Evolutionary conservation across 2,113 vertebrate species (phyloP), one percentile per base, ranked within the genome.

Genomic region (Perognathus longimembris): DNA sequence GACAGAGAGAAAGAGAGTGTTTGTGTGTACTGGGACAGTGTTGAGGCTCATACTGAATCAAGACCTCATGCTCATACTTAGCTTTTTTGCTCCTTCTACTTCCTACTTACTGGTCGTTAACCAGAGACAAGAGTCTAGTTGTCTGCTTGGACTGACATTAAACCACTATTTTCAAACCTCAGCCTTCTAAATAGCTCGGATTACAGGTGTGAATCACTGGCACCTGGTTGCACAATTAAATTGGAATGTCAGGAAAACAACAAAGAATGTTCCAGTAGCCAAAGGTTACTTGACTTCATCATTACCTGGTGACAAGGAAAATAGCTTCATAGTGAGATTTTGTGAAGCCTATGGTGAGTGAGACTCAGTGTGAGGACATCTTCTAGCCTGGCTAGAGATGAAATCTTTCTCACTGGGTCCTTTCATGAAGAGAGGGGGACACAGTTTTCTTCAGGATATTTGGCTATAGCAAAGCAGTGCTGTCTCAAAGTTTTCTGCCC

Each of bases 401-500:
- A 74, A 74, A 73, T 75, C 50, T 40, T 45, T 78, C 34, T 28
- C 32, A 38, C 34, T 86, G 38, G 22, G 42, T 71, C 61, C 54
- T 42, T 36, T 22, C 59, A 61, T 70, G 40, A 3, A 32, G 18
- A 28, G 3, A 10, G n/a, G 22, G 22, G 11, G 42, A 50, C 36
- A 59, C 32, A 5, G 36, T 42, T 94, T 84, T 78, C 59, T 90
- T 75, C 61, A 18, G 64, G 42, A 20, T 71, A 14, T 86, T 87
- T 17, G 14, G 85, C 84, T 83, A 30, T 34, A 80, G 28, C 34
- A 38, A 36, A 74, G 26, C 36, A 9, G 14, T 45, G 6, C 71
- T 81, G 32, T 76, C 79, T 91, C 26, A 79, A 86, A 30, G 61
- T 75, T 88, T 70, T 91, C 71, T 91, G 32, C 34, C 86, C 34